Evolutionary conservation across 2,888 invertebrate species (phyloP).

Genomic region (Lamellibrachia satsuma): DNA sequence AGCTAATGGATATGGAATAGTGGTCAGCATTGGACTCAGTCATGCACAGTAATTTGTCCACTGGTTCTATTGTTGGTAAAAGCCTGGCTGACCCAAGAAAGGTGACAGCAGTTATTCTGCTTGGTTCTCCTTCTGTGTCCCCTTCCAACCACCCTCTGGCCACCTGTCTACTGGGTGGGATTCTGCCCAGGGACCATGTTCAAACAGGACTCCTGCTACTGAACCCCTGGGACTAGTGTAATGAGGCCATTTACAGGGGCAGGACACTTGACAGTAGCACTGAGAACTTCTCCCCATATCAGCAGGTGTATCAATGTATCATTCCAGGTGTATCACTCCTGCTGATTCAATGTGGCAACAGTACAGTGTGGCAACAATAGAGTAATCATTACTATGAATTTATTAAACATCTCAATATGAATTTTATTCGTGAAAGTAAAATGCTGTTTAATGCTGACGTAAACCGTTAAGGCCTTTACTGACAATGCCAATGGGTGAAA

Average conservation of each 20-base stretch:
- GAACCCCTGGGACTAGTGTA: background rate
- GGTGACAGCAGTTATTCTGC: background rate
- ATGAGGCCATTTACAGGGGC: background rate
- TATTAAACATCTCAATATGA: too few species aligned
- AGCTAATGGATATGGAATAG: background rate
- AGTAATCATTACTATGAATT: too few species aligned
- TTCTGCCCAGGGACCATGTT: too few species aligned
- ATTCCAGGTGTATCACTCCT: too few species aligned
- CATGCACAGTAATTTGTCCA: background rate
- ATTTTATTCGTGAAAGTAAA: too few species aligned
- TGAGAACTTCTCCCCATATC: background rate
- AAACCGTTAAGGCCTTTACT: too few species aligned
- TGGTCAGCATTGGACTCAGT: background rate
- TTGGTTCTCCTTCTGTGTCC: background rate
- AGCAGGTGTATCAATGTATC: background rate
- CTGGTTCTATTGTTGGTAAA: background rate
- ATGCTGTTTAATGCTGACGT: too few species aligned
- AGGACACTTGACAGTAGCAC: background rate
- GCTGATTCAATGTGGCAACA: background rate
- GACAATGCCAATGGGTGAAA: too few species aligned
- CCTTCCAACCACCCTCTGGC: background rate
- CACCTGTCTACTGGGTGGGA: too few species aligned
- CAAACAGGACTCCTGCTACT: background rate
- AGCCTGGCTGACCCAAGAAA: background rate
- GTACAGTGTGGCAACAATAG: background rate